Conservation (phyloP, 2,113 vertebrate genomes). For the Misgurnus mizolepis region DNA sequence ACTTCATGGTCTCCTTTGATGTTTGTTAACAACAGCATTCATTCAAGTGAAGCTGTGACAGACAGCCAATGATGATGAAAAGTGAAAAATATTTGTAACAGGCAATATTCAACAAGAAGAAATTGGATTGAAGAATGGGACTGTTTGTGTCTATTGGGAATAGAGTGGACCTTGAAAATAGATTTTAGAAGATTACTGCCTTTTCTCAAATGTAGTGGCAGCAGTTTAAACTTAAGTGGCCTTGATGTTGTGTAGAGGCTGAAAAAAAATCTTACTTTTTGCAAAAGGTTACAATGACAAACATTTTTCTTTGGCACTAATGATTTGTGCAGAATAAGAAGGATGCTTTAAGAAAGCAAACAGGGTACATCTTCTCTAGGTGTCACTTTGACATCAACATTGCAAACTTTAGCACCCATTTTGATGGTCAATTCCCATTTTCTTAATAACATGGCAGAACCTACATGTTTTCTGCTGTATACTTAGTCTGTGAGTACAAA, state of each 20-base stretch:
- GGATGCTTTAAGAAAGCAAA: too few relatives aligned
- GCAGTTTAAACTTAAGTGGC: not conserved
- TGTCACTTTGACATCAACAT: too few relatives aligned
- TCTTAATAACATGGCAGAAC: not conserved
- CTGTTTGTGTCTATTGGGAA: not conserved
- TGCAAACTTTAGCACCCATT: too few relatives aligned
- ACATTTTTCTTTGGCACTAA: too few relatives aligned
- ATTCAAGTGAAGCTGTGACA: not conserved
- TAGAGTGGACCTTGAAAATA: not conserved
- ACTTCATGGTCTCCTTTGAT: conserved; percentile 8
- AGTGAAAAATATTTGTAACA: not conserved
- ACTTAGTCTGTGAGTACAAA: conserved; percentile 25
- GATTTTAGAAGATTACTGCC: not conserved
- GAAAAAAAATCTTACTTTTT: not conserved
- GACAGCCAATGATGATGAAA: not conserved
- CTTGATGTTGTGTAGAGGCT: not conserved
- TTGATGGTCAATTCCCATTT: not conserved
- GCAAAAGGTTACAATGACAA: too few relatives aligned
- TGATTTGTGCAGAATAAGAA: too few relatives aligned
- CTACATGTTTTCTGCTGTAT: not conserved
- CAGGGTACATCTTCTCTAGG: too few relatives aligned
- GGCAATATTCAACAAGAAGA: too few relatives aligned
- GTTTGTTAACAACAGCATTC: conserved; percentile 3
- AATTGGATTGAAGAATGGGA: not conserved
- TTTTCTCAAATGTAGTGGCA: not conserved